Evolutionary conservation across 2,797 vertebrate species (phyloP).

Genomic region (Sorex maritimensis): DNA sequence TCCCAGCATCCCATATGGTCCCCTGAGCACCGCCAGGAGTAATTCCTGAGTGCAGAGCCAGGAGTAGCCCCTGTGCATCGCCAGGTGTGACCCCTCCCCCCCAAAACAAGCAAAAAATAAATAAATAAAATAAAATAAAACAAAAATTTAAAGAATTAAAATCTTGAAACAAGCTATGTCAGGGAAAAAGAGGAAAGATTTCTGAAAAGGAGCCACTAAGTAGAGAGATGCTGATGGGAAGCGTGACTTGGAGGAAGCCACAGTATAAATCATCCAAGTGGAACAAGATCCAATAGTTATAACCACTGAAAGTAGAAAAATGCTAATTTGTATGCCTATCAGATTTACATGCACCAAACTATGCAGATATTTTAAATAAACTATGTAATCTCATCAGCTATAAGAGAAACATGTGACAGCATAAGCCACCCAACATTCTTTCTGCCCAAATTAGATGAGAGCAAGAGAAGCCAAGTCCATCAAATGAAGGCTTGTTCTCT

Average conservation of each 20-base stretch:
- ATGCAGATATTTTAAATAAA: neutral
- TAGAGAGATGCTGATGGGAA: neutral
- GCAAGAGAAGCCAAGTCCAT: neutral
- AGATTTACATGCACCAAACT: slow-evolving; percentile 25
- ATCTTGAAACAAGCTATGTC: neutral
- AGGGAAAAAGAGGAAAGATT: neutral
- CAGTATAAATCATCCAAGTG: slow-evolving; percentile 8
- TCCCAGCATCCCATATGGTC: too few relatives aligned
- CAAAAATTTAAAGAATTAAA: neutral
- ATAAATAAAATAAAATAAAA: too few relatives aligned
- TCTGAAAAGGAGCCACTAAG: slow-evolving; percentile 1
- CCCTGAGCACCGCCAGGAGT: too few relatives aligned
- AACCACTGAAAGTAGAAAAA: neutral
- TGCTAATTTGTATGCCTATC: slow-evolving; percentile 12
- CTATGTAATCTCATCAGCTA: slow-evolving; percentile 36
- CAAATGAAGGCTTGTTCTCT: neutral
- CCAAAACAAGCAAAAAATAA: too few relatives aligned
- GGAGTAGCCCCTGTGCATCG: too few relatives aligned
- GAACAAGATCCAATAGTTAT: neutral
- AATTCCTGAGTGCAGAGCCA: too few relatives aligned
- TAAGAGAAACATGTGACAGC: slow-evolving; percentile 39
- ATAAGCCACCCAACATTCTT: neutral
- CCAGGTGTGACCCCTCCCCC: too few relatives aligned
- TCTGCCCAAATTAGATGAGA: neutral
- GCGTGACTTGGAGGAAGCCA: neutral